Evolutionary conservation across 2,888 invertebrate species (phyloP), one percentile per base, ranked within the genome.

Genomic region (Ochlodes sylvanus): DNA sequence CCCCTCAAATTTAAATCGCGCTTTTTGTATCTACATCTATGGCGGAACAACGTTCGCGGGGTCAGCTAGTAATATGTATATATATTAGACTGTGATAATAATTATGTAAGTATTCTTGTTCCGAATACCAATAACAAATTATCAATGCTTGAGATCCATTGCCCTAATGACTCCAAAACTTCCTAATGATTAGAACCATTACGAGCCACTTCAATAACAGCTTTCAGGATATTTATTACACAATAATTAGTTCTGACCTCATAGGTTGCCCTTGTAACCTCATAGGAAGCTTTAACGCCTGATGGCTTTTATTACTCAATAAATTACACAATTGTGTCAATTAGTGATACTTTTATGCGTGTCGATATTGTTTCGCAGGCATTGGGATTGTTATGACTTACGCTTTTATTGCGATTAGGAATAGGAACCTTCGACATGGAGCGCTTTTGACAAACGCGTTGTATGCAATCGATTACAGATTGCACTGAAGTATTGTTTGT

Each of bases 281-380:
- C 60, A 66, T 67, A 54, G 50, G 38, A n/a, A 19, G 54, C 55
- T 60, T 50, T 56, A 63, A 60, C 54, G 27, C 32, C 38, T 38
- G 57, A 57, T 57, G n/a, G 63, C 21, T 70, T 67, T 64, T 50
- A 68, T 41, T 61, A 61, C 42, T n/a, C 55, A 69, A 69, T 69
- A 63, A 64, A 54, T 54, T 27, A 70, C 50, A 55, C 62, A 64
- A 64, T 70, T 69, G 32, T 69, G 64, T 56, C 63, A 52, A 67
- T 70, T 58, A 44, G 57, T 44, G 17, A 41, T 60, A 55, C 67
- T 66, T 38, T 38, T 63, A 63, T 56, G 55, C 60, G 56, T 17
- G 38, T 56, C 61, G 41, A 50, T 19, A 19, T 10, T 2, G 19
- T 50, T 50, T 19, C 12, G 17, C 10, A 50, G 50, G 50, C 19